These are phyloP conservation scores for Agrochola lota DNA, from an alignment of 2,888 invertebrate genomes.

Conservation along the genomic window DNA sequence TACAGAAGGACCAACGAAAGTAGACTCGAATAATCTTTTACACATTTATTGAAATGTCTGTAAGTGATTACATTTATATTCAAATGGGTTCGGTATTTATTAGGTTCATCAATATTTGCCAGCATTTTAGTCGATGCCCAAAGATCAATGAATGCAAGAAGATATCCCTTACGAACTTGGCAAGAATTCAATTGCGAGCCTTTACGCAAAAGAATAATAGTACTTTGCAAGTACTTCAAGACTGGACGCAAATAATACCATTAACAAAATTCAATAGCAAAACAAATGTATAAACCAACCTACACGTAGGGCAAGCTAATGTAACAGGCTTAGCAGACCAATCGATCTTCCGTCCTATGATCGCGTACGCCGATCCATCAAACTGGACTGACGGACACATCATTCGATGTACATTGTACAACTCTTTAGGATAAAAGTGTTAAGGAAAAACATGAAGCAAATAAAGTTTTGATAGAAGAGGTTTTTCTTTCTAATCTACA, in stretches of 20 bases:
- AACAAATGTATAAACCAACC: slow-evolving; percentile 18
- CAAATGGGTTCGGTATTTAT: neutral
- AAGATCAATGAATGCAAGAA: neutral
- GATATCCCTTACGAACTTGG: neutral
- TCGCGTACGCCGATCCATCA: slow-evolving; percentile 60
- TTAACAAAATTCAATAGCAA: neutral
- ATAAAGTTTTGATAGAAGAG: slow-evolving; percentile 2
- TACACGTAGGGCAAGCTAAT: slow-evolving; percentile 45
- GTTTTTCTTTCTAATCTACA: neutral
- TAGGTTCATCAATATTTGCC: neutral
- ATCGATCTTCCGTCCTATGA: slow-evolving; percentile 58
- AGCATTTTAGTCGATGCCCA: neutral
- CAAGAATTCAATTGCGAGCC: neutral
- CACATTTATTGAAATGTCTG: neutral
- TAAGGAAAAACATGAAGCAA: neutral
- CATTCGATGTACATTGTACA: slow-evolving; percentile 44
- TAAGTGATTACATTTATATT: neutral
- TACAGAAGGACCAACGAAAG: slow-evolving; percentile 19
- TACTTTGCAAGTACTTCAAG: neutral
- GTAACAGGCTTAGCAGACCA: slow-evolving; percentile 39
- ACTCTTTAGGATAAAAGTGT: slow-evolving; percentile 30
- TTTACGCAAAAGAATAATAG: neutral
- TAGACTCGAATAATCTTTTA: slow-evolving; percentile 1
- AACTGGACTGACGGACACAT: slow-evolving; percentile 42
- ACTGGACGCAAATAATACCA: neutral